These are phyloP conservation scores for Siderastrea siderea DNA, from an alignment of 92 coral and sea anemone species.

Conservation along the genomic window DNA sequence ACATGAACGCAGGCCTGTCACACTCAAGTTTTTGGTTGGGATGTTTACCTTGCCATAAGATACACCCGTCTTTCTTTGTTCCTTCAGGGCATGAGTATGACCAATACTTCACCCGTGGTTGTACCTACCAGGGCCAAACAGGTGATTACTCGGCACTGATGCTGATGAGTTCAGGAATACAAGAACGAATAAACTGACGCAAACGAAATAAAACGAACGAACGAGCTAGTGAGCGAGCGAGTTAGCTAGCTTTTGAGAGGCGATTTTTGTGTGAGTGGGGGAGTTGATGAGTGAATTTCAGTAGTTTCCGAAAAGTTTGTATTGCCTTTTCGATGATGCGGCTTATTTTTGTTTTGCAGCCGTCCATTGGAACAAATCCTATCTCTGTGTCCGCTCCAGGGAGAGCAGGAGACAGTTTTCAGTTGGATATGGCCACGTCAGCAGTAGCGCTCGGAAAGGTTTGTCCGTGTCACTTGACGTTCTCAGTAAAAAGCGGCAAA, in stretches of 20 bases:
- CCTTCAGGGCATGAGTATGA: constrained; percentile 87
- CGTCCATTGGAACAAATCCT: constrained; percentile 90
- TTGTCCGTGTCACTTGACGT: background rate
- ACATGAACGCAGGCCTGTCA: background rate
- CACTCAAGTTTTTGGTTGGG: background rate
- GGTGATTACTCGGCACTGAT: constrained; percentile 33
- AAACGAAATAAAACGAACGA: no score
- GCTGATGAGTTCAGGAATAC: background rate
- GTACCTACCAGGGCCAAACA: constrained; percentile 92
- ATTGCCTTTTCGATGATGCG: background rate
- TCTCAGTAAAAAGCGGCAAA: no score
- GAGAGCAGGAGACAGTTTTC: constrained; percentile 85
- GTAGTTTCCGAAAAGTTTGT: background rate
- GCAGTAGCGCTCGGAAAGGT: constrained; percentile 95
- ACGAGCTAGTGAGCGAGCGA: no score
- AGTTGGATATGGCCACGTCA: constrained; percentile 96
- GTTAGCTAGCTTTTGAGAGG: no score
- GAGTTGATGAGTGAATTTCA: no score
- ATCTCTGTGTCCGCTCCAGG: constrained; percentile 95
- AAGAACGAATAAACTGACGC: no score
- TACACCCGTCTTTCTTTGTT: background rate
- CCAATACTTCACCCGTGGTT: constrained; percentile 93
- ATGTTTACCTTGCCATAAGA: background rate
- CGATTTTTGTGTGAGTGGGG: no score
- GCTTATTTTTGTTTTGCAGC: constrained; percentile 38